Base-by-base conservation (phyloP, 2,113 vertebrate genomes). In the Lepisosteus osseus region DNA sequence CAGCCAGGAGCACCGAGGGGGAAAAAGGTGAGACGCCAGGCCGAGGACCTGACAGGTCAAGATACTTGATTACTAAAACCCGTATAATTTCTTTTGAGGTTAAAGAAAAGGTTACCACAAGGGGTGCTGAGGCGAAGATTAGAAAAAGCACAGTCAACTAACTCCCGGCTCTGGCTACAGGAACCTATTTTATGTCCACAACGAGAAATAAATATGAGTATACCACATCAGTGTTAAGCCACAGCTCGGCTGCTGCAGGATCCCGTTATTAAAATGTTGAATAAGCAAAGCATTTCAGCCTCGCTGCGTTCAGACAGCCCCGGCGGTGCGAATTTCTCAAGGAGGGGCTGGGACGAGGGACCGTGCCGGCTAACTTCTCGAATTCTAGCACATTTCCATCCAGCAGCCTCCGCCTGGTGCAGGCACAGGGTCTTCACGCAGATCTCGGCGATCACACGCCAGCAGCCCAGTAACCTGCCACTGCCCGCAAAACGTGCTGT, bases 351-450 rank as follows among this genome's bases (percentile, higher is more conserved):
- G 17, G 2, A 47, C 2, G 47, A 64, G 29, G 62, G 40, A 3
- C 29, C 45, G 70, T 29, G 70, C 44, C 8, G 61, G 54, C 61
- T 61, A 41, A 42, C 59, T 14, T 44, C 40, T 66, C 42, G 4
- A 66, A 44, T 42, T 7, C n/a, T 71, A 47, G 51, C 61, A 54
- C 55, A 17, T 64, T 45, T 61, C 42, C 59, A 63, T 61, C 57
- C 47, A 54, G 55, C 70, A 47, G 41, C 17, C 59, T 54, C 47
- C 29, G 7, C 47, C 44, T 65, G 55, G 42, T 64, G 61, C 47
- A 56, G 65, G 61, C 70, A 65, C 62, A 65, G 65, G 51, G 51
- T 65, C 47, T 72, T 42, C 9, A 56, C 62, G 65, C 47, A 65
- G 54, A 55, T 55, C 14, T 51, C n/a, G 70, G 8, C 4, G 51